These are phyloP conservation scores for Temnothorax unifasciatus DNA, from an alignment of 2,888 invertebrate species.

Conservation along the genomic window DNA sequence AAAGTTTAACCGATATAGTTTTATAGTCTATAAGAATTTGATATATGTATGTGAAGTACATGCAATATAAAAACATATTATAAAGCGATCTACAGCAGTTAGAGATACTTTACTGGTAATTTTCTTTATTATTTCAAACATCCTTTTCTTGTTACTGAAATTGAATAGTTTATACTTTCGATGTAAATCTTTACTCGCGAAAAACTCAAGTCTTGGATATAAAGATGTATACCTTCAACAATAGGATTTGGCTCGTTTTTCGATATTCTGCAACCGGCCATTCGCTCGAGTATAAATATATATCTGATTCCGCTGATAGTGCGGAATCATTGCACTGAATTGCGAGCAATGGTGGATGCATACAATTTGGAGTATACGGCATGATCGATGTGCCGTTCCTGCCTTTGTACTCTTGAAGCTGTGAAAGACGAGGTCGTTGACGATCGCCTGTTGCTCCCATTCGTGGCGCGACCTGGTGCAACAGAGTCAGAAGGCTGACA, in stretches of 20 bases:
- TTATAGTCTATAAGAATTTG: neutral
- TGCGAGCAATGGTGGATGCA: slow-evolving; percentile 13
- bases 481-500: slow-evolving; percentile 48
- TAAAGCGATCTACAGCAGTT: neutral
- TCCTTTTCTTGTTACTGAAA: neutral
- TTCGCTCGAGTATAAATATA: neutral
- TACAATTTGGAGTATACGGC: neutral
- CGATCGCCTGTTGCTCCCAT: slow-evolving; percentile 71
- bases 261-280: neutral
- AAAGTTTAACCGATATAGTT: slow-evolving; percentile 9
- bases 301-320: neutral
- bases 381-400: slow-evolving; percentile 45
- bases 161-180: neutral
- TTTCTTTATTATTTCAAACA: neutral
- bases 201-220: neutral
- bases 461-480: slow-evolving; percentile 54
- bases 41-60: neutral
- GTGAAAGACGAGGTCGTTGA: slow-evolving; percentile 49
- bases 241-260: neutral
- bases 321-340: slow-evolving; percentile 20
- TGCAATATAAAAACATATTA: slow-evolving; percentile 7
- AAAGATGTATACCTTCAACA: neutral
- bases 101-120: neutral
- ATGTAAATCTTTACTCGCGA: neutral
- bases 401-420: slow-evolving; percentile 43